phyloP scores from a whole-genome alignment of 2,888 invertebrate genomes.

The Amiota minor region DNA sequence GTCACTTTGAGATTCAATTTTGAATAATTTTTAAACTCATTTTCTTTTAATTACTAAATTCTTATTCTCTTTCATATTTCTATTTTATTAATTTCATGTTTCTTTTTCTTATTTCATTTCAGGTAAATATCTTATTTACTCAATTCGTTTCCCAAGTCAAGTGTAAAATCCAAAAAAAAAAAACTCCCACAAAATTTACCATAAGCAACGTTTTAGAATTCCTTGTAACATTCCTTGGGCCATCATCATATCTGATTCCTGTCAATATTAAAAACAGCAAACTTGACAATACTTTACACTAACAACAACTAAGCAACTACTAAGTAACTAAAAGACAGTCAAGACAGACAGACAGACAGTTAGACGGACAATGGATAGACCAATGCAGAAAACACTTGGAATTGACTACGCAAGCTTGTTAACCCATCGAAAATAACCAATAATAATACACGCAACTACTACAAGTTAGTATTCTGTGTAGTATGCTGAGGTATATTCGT shows the following conservation, averaged over 20 bases:
- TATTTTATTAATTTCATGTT: background rate
- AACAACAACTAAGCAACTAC: slow-evolving; percentile 40
- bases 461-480: slow-evolving; percentile 4
- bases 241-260: slow-evolving; percentile 63
- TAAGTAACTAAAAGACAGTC: slow-evolving; percentile 60
- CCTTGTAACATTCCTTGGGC: slow-evolving; percentile 58
- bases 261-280: slow-evolving; percentile 68
- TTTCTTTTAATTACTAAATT: too few relatives aligned
- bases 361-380: slow-evolving; percentile 4
- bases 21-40: too few relatives aligned
- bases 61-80: too few relatives aligned
- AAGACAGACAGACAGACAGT: background rate
- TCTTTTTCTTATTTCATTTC: too few relatives aligned
- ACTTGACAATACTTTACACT: slow-evolving; percentile 57
- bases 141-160: background rate
- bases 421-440: slow-evolving; percentile 25
- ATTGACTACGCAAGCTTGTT: slow-evolving; percentile 30
- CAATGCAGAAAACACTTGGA: too few relatives aligned
- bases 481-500: too few relatives aligned
- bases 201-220: slow-evolving; percentile 7
- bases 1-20: too few relatives aligned
- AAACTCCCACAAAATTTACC: slow-evolving; percentile 23
- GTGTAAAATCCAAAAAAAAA: background rate
- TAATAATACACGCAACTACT: slow-evolving; percentile 32
- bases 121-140: too few relatives aligned